A percentile compares a stretch with the other conserved stretches of the same genome.
Evolutionary conservation across 2,113 vertebrate species (phyloP).

Genomic region (Corythornis madagascariensis): DNA sequence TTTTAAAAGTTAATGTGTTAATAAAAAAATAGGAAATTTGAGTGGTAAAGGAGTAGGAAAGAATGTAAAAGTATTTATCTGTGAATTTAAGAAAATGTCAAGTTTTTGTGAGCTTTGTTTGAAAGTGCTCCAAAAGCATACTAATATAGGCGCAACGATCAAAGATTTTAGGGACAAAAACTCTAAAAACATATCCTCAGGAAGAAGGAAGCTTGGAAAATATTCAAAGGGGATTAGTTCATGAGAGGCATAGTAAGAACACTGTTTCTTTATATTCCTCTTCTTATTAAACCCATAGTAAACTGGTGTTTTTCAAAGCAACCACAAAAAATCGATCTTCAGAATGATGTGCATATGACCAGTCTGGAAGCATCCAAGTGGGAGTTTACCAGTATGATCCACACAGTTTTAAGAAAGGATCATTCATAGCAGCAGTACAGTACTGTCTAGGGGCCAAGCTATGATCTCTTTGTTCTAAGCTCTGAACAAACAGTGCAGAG

Average conservation of each 20-base stretch:
- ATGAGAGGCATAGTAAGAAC: constrained; percentile 30
- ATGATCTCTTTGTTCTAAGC: constrained; percentile 49
- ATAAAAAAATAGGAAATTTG: constrained; percentile 12
- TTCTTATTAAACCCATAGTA: not conserved
- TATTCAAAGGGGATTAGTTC: constrained; percentile 34
- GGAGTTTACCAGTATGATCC: constrained; percentile 17
- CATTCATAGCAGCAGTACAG: constrained; percentile 3
- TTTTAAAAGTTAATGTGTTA: not conserved
- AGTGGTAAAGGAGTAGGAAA: not conserved
- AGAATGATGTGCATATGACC: constrained; percentile 37
- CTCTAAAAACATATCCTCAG: not conserved
- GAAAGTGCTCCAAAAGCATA: not conserved
- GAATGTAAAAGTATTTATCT: not conserved
- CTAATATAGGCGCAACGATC: not conserved
- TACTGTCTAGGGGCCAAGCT: constrained; percentile 30
- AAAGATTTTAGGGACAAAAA: constrained; percentile 44
- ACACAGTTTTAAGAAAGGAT: not conserved
- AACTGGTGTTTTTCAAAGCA: constrained; percentile 50
- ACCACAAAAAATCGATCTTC: constrained; percentile 28
- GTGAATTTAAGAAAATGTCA: not conserved
- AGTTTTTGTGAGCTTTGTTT: not conserved
- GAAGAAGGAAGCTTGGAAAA: constrained; percentile 47
- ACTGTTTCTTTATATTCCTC: constrained; percentile 40
- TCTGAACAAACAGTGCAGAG: constrained; percentile 33
- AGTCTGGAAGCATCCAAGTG: constrained; percentile 30